These are phyloP conservation scores for Corvus cornix DNA, from an alignment of 2,113 vertebrate species.

Conservation along the genomic window DNA sequence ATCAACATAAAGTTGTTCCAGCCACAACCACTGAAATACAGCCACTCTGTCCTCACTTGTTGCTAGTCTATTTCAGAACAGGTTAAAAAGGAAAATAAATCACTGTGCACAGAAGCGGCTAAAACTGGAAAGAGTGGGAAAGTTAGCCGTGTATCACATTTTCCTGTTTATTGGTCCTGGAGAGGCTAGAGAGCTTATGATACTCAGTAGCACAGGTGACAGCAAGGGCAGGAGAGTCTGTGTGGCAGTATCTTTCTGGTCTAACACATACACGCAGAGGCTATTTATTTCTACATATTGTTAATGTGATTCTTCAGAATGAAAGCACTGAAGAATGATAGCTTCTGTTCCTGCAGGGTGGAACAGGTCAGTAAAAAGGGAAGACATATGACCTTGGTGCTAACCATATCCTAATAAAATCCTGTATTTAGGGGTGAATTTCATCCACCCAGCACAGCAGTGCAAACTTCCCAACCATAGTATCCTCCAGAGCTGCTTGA, in stretches of 20 bases:
- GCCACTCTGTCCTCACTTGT: not conserved
- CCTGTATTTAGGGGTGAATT: not conserved
- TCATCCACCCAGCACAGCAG: not conserved
- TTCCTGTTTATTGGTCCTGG: not conserved
- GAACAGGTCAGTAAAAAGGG: not conserved
- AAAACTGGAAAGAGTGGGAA: not conserved
- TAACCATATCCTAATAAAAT: not conserved
- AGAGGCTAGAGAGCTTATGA: not conserved
- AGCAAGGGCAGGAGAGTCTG: not conserved
- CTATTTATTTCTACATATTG: not conserved
- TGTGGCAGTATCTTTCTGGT: not conserved
- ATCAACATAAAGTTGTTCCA: conserved; percentile 8
- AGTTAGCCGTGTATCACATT: fast-evolving
- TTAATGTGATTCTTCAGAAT: not conserved
- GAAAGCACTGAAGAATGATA: not conserved
- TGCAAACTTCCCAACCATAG: not conserved
- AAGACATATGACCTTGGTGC: not conserved
- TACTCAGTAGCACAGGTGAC: not conserved
- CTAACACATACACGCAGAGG: not conserved
- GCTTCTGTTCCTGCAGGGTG: not conserved
- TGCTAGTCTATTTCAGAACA: not conserved
- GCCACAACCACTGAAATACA: not conserved
- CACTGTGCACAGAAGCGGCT: not conserved
- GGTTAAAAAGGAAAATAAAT: not conserved
- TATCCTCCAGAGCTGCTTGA: not conserved